phyloP scores from a whole-genome alignment of 2,888 invertebrate species.

The Stomorhina lunata region DNA sequence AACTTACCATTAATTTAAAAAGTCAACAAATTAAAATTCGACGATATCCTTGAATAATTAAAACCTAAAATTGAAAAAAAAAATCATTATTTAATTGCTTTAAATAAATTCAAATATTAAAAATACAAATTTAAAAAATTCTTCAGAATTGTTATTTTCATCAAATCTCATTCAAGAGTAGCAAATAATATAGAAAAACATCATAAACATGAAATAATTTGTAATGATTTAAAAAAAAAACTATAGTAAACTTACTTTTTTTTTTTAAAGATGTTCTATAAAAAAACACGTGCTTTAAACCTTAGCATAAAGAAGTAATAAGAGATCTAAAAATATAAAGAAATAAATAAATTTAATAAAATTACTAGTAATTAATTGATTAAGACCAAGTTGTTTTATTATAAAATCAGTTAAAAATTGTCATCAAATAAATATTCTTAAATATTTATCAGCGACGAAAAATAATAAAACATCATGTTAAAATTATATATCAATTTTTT shows the following conservation, averaged over 20 bases:
- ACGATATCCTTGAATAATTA: no score
- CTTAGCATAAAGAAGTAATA: neutral
- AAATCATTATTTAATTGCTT: neutral
- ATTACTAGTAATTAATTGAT: neutral
- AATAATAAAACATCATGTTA: slow-evolving; percentile 71
- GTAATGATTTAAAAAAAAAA: neutral
- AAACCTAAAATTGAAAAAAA: slow-evolving; percentile 21
- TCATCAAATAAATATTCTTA: slow-evolving; percentile 66
- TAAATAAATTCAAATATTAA: neutral
- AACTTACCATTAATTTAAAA: neutral
- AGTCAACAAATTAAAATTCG: no score
- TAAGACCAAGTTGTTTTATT: neutral
- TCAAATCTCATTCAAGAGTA: slow-evolving; percentile 72
- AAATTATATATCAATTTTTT: neutral
- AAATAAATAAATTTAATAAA: neutral
- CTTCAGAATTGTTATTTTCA: slow-evolving; percentile 67
- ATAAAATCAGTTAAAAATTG: slow-evolving; percentile 60
- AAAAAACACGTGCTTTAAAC: neutral
- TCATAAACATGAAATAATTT: slow-evolving; percentile 62
- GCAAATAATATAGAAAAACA: slow-evolving; percentile 70
- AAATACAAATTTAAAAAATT: neutral
- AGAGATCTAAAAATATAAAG: neutral
- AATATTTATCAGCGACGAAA: slow-evolving; percentile 73
- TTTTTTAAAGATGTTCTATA: no score
- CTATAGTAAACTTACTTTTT: slow-evolving; percentile 14